A percentile compares a stretch with the other conserved stretches of the same genome.
Conservation (phyloP, 2,888 invertebrate genomes). For the Andrena camellia region DNA sequence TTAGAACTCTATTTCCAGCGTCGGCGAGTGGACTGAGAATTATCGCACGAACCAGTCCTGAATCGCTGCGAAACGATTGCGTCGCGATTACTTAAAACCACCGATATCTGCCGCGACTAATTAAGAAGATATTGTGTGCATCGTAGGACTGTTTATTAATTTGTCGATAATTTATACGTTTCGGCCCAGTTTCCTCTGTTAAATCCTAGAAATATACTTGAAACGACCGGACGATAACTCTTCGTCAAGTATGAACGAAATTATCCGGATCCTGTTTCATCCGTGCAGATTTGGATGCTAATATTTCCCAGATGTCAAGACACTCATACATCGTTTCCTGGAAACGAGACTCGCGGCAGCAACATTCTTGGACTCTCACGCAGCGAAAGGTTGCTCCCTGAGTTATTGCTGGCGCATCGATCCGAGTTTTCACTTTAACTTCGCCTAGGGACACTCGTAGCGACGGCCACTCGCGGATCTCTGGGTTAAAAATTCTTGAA, state of each 20-base stretch:
- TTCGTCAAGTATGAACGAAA: conserved; percentile 36
- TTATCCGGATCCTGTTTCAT: conserved; percentile 47
- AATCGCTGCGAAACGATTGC: neutral
- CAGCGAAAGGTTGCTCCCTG: conserved; percentile 59
- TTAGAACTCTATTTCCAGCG: conserved; percentile 34
- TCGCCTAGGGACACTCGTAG: conserved; percentile 1
- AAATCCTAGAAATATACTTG: conserved; percentile 36
- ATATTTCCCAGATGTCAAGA: conserved; percentile 55
- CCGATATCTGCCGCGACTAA: neutral
- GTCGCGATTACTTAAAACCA: neutral
- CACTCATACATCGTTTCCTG: conserved; percentile 49
- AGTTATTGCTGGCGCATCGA: conserved; percentile 63
- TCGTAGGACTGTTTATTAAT: neutral
- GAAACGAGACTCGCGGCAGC: conserved; percentile 41
- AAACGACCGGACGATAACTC: conserved; percentile 41
- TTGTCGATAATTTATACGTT: conserved; percentile 16
- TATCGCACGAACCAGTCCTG: conserved; percentile 8
- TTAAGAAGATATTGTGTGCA: neutral
- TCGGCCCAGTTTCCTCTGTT: neutral
- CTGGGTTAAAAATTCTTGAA: neutral
- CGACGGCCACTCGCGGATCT: neutral
- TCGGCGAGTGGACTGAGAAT: conserved; percentile 10
- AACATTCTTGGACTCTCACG: conserved; percentile 45
- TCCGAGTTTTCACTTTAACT: conserved; percentile 62
- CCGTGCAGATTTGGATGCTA: conserved; percentile 52